phyloP scores from a whole-genome alignment of 2,113 vertebrate species.

The Octodon degus region DNA sequence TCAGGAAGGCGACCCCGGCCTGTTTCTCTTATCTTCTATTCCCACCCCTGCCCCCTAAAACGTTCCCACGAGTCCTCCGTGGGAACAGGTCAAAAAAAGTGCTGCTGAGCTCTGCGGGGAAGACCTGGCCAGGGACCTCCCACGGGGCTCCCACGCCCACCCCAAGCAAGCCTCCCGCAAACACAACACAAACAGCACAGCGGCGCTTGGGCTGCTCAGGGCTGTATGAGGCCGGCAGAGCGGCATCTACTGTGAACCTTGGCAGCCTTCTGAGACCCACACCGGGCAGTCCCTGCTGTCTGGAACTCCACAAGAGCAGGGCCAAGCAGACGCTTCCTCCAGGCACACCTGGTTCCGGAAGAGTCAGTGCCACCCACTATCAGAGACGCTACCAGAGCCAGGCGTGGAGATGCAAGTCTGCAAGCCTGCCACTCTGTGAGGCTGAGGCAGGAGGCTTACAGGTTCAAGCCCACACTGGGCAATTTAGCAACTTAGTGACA shows the following conservation, averaged over 20 bases:
- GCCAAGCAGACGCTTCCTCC: not conserved
- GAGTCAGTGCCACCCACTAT: too few relatives aligned
- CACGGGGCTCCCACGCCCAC: not conserved
- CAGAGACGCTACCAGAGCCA: not conserved
- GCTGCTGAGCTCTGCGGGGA: not conserved
- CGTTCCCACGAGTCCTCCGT: not conserved
- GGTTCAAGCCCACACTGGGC: not conserved
- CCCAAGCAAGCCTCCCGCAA: not conserved
- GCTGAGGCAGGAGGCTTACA: not conserved
- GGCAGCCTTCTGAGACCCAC: not conserved
- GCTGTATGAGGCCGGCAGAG: too few relatives aligned
- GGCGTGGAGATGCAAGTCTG: not conserved
- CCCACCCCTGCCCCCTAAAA: too few relatives aligned
- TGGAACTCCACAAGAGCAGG: not conserved
- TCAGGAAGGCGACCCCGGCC: not conserved
- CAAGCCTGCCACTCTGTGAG: not conserved
- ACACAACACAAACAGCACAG: not conserved
- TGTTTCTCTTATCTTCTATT: not conserved
- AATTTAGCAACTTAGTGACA: not conserved
- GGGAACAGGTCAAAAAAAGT: rapidly evolving
- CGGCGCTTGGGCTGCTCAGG: not conserved
- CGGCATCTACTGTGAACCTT: not conserved
- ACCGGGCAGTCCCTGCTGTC: not conserved
- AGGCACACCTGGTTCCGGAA: rapidly evolving
- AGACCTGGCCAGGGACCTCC: not conserved